These are phyloP conservation scores for Portevinia maculata DNA, from an alignment of 2,888 invertebrate genomes.

Conservation along the genomic window DNA sequence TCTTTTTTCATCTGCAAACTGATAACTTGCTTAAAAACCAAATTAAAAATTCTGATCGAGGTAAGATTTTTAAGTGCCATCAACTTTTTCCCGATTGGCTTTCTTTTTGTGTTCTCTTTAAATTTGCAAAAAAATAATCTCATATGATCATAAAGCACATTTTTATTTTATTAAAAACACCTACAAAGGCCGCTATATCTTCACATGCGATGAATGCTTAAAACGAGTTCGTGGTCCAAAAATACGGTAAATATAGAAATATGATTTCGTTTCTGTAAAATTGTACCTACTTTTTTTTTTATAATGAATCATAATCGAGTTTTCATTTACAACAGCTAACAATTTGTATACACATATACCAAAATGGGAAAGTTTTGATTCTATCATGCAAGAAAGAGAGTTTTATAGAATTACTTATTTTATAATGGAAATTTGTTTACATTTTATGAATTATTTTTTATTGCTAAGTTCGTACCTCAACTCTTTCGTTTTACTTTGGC, in stretches of 20 bases:
- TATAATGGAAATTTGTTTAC: constrained; percentile 4
- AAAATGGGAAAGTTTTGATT: too few relatives aligned
- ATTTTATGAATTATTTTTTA: constrained; percentile 1
- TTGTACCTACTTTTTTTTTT: too few relatives aligned
- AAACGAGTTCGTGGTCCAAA: too few relatives aligned
- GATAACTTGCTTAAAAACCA: not conserved
- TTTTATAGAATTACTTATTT: not conserved
- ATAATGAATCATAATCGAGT: too few relatives aligned
- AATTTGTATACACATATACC: constrained; percentile 2
- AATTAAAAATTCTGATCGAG: constrained; percentile 6
- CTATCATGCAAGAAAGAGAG: not conserved
- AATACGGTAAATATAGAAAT: too few relatives aligned
- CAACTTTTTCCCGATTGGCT: not conserved
- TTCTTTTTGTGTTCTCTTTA: not conserved
- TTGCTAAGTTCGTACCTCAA: constrained; percentile 36
- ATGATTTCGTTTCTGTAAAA: too few relatives aligned
- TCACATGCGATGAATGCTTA: too few relatives aligned
- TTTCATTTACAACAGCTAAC: too few relatives aligned
- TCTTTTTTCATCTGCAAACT: too few relatives aligned
- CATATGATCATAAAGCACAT: too few relatives aligned
- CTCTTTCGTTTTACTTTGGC: constrained; percentile 66
- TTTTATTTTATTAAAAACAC: too few relatives aligned
- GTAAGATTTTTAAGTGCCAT: not conserved
- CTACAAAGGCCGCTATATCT: too few relatives aligned
- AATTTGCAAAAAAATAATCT: not conserved